Evolutionary conservation across 2,888 invertebrate genomes (phyloP), one percentile per base, ranked within the genome.

Genomic region (Beris chalybata): DNA sequence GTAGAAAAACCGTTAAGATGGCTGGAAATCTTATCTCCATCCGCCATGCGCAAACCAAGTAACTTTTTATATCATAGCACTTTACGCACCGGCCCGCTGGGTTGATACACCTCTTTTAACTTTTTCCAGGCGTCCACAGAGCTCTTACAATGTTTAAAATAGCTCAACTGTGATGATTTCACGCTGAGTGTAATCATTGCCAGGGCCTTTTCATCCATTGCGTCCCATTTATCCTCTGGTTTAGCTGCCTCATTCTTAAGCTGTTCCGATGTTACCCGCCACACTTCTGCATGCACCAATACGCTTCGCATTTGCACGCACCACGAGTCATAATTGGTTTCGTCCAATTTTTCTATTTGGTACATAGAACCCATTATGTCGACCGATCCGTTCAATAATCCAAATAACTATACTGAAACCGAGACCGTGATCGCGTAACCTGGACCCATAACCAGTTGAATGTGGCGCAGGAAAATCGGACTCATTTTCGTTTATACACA

Each of bases 401-500:
- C n/a, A n/a, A n/a, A n/a, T n/a, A n/a, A n/a, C n/a, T n/a, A n/a
- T n/a, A n/a, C n/a, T n/a, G n/a, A n/a, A n/a, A n/a, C n/a, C n/a
- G n/a, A n/a, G n/a, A n/a, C n/a, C 44, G 29, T 6, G 11, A 11
- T n/a, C n/a, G 7, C 11, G 52, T 12, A 29, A 6, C 11, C 52
- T 52, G 52, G 52, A 22, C 52, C 52, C 52, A 52, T 52, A 52
- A 52, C 52, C 52, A 6, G 29, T 52, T 22, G 52, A 22, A 22
- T 2, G 22, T 22, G 3, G 3, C 22, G 22, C 22, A 22, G 22
- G 22, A 22, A 22, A 22, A 2, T 22, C 3, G 22, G 22, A 3
- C 3, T 22, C 22, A 3, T 22, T 22, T 22, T n/a, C n/a, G n/a
- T n/a, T n/a, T n/a, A n/a, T n/a, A n/a, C n/a, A n/a, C n/a, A n/a